Evolutionary conservation across 2,888 invertebrate genomes (phyloP).

Genomic region (Podabrus alpinus): DNA sequence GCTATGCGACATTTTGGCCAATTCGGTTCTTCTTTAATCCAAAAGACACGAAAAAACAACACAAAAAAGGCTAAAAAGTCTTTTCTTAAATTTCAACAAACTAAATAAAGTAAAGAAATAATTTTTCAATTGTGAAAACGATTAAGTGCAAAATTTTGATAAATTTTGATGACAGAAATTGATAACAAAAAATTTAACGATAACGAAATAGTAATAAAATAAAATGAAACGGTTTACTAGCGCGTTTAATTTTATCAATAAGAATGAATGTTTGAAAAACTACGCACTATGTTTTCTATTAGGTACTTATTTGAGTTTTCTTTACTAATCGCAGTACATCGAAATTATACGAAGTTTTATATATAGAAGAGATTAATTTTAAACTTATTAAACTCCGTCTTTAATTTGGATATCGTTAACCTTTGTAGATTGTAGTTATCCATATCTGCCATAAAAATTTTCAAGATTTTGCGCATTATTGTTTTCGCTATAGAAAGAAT

Average conservation of each 20-base stretch:
- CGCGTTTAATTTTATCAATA: no score
- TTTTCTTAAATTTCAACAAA: not conserved
- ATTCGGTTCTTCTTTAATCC: not conserved
- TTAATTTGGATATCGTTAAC: not conserved
- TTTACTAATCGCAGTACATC: constrained; percentile 6
- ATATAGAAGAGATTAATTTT: constrained; percentile 4
- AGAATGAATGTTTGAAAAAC: no score
- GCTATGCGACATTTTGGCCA: constrained; percentile 77
- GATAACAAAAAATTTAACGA: not conserved
- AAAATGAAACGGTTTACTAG: no score
- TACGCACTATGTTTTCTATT: no score
- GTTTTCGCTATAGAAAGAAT: not conserved
- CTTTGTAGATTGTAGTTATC: not conserved
- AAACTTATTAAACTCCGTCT: no score
- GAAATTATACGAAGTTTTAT: constrained; percentile 17
- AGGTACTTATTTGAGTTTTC: constrained; percentile 21
- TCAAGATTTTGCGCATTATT: not conserved
- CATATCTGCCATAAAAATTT: not conserved
- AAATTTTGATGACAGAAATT: not conserved
- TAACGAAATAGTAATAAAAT: no score
- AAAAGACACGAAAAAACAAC: not conserved
- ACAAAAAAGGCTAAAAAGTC: not conserved
- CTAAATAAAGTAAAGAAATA: not conserved
- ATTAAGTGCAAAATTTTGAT: not conserved
- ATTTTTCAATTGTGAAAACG: not conserved